Base-by-base conservation (phyloP, 2,113 vertebrate species). In the Monopterus albus region DNA sequence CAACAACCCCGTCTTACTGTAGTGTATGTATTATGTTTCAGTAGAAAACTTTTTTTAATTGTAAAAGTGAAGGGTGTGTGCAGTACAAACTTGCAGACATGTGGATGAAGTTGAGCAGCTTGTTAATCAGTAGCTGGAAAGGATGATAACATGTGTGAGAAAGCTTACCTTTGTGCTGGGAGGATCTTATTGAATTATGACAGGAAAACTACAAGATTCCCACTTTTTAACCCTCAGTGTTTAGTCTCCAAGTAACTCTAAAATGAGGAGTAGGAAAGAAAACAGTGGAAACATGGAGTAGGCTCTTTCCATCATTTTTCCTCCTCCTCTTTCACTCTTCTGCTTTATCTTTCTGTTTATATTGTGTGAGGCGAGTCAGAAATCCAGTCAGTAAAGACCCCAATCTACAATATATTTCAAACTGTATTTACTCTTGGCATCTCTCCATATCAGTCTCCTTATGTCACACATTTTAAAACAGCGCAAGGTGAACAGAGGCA, bases 171-270 rank as follows among this genome's bases (percentile, higher is more conserved):
- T 1, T 61, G 40, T 82, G 57, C 45, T 25, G n/a, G 28, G 28
- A 33, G 14, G 53, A 70, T 58, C 40, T 49, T 20, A 0, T 25
- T 79, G 55, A 80, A 0, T 86, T 72, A 84, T 21, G 75, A 53
- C 75, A 80, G 69, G 75, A 84, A 82, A 86, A 58, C 66, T 57
- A 12, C 28, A 76, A 36, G 68, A 76, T 74, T 79, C 72, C 42
- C 64, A 65, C 49, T 49, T 21, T n/a, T 56, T 8, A 59, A 58
- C 36, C 18, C 57, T 0, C 9, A 35, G 58, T 29, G 40, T 72
- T 75, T 47, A 11, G 43, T 47, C 46, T 65, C 40, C 12, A 2
- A 45, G 51, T 38, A 55, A 67, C 64, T 61, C 62, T 49, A 28
- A 57, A 6, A 42, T 0, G 2, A 45, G 5, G 26, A 71, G 35